Percentiles rank a stretch among this genome's conserved stretches.
phyloP scores from a whole-genome alignment of 2,113 vertebrate species.

The Austrofundulus limnaeus region DNA sequence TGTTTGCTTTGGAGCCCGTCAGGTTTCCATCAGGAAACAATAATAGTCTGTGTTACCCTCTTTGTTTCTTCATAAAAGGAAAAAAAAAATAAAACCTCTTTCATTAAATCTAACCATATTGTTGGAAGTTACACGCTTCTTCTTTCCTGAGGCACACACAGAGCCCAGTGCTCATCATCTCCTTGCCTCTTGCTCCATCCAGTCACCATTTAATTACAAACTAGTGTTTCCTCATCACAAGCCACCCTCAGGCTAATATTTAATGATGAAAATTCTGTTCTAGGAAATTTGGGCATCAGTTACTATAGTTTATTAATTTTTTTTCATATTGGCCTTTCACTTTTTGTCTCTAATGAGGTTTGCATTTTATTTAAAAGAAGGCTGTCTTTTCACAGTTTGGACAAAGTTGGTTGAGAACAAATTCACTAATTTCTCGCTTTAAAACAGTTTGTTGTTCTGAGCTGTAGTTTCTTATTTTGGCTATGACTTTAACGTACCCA shows the following conservation, averaged over 20 bases:
- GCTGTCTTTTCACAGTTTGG: constrained; percentile 22
- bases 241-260: constrained; percentile 65
- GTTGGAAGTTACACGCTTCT: constrained; percentile 68
- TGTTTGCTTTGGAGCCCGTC: background rate
- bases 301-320: background rate
- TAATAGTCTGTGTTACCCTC: constrained; percentile 34
- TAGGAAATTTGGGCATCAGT: constrained; percentile 45
- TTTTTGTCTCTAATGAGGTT: constrained; percentile 23
- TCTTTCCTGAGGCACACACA: constrained; percentile 56
- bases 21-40: constrained; percentile 16
- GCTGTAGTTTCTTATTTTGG: constrained; percentile 27
- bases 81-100: constrained; percentile 17
- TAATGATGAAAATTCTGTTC: constrained; percentile 73
- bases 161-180: constrained; percentile 63
- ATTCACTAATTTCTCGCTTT: constrained; percentile 38
- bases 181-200: constrained; percentile 56
- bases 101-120: constrained; percentile 66
- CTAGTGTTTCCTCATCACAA: constrained; percentile 48
- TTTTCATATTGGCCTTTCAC: constrained; percentile 13
- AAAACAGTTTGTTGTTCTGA: constrained; percentile 33
- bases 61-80: constrained; percentile 30
- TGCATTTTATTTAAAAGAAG: constrained; percentile 19
- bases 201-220: constrained; percentile 75
- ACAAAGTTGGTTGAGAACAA: no score
- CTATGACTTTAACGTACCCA: constrained; percentile 17